Base-by-base conservation (phyloP, 2,113 vertebrate species). In the Hyperopisus bebe region DNA sequence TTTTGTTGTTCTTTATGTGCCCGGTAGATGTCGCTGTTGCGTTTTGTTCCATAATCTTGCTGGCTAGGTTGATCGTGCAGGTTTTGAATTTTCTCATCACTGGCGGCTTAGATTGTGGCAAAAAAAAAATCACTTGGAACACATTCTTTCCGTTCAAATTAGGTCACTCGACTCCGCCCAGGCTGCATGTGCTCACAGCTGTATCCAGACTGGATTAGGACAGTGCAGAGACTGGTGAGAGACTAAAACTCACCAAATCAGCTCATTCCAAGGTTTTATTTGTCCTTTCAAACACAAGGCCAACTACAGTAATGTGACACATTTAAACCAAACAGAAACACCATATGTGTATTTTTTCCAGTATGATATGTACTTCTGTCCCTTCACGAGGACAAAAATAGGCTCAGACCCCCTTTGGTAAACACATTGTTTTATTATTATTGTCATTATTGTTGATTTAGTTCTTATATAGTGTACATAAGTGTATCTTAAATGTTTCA, bases 101-200 rank as follows among this genome's bases (percentile, higher is more conserved):
- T 88, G 80, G 86, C 50, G 89, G 88, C 51, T 47, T 74, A 84
- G 66, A 86, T 89, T 90, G 19, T 48, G 44, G 89, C 91, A 89
- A 91, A 89, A 93, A 91, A 89, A 91, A 53, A 82, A 92, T 93
- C 92, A 92, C 89, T 89, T 62, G 46, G 84, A 91, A 90, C 88
- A 91, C 89, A 92, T 93, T 92, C 92, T 90, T 92, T 93, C 90
- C 89, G 91, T 88, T 92, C 58, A 82, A 91, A 90, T 87, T 85
- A 91, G 90, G 90, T 91, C 90, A 92, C 83, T 83, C 77, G 89
- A 85, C 62, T 83, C 80, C 84, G 87, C 90, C 62, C 82, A 74
- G 80, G 62, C 77, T 88, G 77, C 58, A 46, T 62, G 82, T 77
- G 82, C 83, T 84, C 66, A 35, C 80, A 89, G 47, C 47, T 83